Percentiles rank a stretch among this genome's conserved stretches.
Evolutionary conservation across 2,888 invertebrate genomes (phyloP).

Genomic region (Branchipolynoe longqiensis): DNA sequence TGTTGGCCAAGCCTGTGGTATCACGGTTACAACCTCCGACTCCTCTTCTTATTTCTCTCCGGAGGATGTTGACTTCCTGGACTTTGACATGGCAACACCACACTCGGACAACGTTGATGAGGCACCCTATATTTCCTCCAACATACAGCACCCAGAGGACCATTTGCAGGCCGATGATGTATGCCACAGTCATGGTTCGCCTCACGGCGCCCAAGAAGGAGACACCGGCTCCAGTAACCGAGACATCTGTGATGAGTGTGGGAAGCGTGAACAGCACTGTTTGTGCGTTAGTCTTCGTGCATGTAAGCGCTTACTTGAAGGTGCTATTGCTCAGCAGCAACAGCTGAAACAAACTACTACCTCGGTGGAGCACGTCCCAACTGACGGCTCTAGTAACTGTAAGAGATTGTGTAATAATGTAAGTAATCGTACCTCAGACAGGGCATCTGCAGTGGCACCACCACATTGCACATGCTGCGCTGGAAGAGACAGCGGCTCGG

Average conservation of each 20-base stretch:
- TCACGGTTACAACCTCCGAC: conserved; percentile 47
- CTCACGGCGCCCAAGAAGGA: not conserved
- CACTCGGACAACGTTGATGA: conserved; percentile 35
- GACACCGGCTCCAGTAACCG: not conserved
- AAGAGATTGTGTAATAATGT: conserved; percentile 8
- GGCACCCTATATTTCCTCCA: not conserved
- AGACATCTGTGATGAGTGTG: conserved; percentile 41
- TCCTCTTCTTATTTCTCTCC: conserved; percentile 47
- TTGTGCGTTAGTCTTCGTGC: conserved; percentile 18
- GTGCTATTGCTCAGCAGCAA: conserved; percentile 9
- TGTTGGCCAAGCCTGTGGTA: not conserved
- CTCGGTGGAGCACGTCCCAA: too few relatives aligned
- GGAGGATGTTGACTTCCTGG: conserved; percentile 37
- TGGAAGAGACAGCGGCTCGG: conserved; percentile 1
- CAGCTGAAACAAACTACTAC: too few relatives aligned
- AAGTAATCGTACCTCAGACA: not conserved
- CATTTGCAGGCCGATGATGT: not conserved
- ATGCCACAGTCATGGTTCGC: not conserved
- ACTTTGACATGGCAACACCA: conserved; percentile 48
- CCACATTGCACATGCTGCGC: not conserved
- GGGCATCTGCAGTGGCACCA: not conserved
- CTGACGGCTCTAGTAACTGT: conserved; percentile 9
- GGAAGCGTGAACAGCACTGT: conserved; percentile 12
- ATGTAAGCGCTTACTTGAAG: conserved; percentile 32
- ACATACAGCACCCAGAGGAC: conserved; percentile 30